phyloP scores from a whole-genome alignment of 1,140 invertebrate species.

The Pseudomyrmex concolor region DNA sequence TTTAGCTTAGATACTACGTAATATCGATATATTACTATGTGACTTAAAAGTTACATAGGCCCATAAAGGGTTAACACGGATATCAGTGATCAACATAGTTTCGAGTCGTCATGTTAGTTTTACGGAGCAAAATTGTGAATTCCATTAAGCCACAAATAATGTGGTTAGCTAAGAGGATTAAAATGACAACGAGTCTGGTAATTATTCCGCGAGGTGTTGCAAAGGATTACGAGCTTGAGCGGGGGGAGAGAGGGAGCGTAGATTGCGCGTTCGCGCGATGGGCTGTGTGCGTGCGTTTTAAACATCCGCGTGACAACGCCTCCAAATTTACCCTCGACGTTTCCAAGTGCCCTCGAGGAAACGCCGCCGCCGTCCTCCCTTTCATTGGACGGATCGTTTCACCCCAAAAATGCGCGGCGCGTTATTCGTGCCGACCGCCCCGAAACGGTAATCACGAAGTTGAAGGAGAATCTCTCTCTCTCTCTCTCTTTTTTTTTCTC shows the following conservation, averaged over 20 bases:
- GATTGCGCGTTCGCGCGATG: neutral
- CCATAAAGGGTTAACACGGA: too few species aligned
- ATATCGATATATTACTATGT: too few species aligned
- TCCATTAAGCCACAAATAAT: neutral
- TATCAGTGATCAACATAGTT: neutral
- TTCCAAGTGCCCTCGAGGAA: conserved; percentile 64
- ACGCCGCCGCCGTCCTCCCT: conserved; percentile 6
- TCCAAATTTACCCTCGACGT: conserved; percentile 39
- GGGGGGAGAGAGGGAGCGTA: neutral
- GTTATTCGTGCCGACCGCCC: conserved; percentile 13
- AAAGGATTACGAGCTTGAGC: conserved; percentile 27
- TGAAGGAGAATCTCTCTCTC: neutral
- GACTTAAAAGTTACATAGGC: too few species aligned
- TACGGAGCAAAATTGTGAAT: neutral
- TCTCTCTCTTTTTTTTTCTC: too few species aligned
- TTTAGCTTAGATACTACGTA: too few species aligned
- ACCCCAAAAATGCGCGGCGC: conserved; percentile 38
- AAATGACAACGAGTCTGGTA: conserved; percentile 35
- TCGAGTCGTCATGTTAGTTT: neutral
- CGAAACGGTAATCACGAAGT: conserved; percentile 40
- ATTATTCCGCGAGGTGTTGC: conserved; percentile 30
- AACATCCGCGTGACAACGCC: conserved; percentile 14
- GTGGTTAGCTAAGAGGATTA: conserved; percentile 29
- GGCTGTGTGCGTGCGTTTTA: conserved; percentile 3
- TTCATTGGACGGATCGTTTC: conserved; percentile 51